Evolutionary conservation across 2,113 vertebrate genomes (phyloP), one percentile per base, ranked within the genome.

Genomic region (Ailurus styani): DNA sequence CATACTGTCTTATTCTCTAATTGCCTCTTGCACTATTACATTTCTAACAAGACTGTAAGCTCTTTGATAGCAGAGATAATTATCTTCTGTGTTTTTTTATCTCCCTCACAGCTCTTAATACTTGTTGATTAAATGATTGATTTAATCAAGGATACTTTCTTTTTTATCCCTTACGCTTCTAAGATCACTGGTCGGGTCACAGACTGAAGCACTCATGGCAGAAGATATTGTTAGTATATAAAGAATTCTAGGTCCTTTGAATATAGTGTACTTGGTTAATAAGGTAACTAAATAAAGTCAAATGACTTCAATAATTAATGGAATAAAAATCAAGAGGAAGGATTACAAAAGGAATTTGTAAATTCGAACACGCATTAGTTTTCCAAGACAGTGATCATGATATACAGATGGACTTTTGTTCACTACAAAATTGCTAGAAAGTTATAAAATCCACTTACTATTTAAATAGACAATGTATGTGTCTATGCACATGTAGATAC

Each of bases 81-180:
- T 97, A 97, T 95, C 94, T 90, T 87, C 91, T 92, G 57, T 87
- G 91, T 62, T 95, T 91, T 91, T 84, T 54, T 62, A 89, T 92
- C 88, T 94, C 73, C 47, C 66, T 82, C 78, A 81, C 55, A 96
- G 90, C 78, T 89, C 88, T 97, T 96, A 95, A 94, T 94, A 89
- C 93, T 87, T 95, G 97, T 92, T 98, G 97, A 97, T 97, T 98
- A 98, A 93, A 96, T 90, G 88, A 98, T 95, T 98, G 97, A 97
- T 96, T 93, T 87, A 94, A 95, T 97, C 97, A 95, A 87, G n/a
- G 54, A 37, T 96, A 50, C 70, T 83, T 60, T 95, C 52, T 54
- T 87, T 97, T 94, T 93, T 68, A 92, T 93, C 90, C 93, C 93
- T 94, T 68, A 70, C 87, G 68, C 10, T 93, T 96, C 87, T 29